Evolutionary conservation across 2,797 vertebrate genomes (phyloP).

Genomic region (Balearica regulorum): DNA sequence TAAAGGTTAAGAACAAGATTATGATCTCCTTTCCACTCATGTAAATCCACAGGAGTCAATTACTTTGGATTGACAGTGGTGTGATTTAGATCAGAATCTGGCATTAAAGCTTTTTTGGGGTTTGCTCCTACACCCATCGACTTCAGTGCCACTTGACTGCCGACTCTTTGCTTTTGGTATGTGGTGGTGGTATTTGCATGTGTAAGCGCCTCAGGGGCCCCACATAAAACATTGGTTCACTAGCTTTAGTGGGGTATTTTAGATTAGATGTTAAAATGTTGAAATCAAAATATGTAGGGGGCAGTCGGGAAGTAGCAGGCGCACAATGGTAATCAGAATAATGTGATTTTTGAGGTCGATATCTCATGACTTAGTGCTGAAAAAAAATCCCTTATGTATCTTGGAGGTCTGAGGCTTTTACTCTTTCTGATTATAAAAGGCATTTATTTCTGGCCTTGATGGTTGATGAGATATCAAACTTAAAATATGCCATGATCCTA

Average conservation of each 20-base stretch:
- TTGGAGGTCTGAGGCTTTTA: constrained; percentile 11
- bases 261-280: constrained; percentile 44
- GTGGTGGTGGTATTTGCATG: constrained; percentile 16
- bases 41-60: constrained; percentile 38
- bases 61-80: constrained; percentile 33
- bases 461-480: constrained; percentile 42
- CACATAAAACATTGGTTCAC: constrained; percentile 20
- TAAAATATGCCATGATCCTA: constrained; percentile 61
- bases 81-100: constrained; percentile 37
- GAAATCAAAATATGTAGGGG: constrained; percentile 26
- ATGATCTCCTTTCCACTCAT: constrained; percentile 34
- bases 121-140: neutral
- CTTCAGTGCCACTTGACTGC: neutral
- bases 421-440: constrained; percentile 24
- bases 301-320: neutral
- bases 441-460: constrained; percentile 54
- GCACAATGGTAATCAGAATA: neutral
- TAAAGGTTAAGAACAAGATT: constrained; percentile 43
- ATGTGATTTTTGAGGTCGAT: neutral
- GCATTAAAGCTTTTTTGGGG: neutral
- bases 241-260: constrained; percentile 12
- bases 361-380: neutral
- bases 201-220: constrained; percentile 18
- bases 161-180: neutral
- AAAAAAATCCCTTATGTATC: neutral